Evolutionary conservation across 2,888 invertebrate species (phyloP).

Genomic region (Apamea monoglypha): DNA sequence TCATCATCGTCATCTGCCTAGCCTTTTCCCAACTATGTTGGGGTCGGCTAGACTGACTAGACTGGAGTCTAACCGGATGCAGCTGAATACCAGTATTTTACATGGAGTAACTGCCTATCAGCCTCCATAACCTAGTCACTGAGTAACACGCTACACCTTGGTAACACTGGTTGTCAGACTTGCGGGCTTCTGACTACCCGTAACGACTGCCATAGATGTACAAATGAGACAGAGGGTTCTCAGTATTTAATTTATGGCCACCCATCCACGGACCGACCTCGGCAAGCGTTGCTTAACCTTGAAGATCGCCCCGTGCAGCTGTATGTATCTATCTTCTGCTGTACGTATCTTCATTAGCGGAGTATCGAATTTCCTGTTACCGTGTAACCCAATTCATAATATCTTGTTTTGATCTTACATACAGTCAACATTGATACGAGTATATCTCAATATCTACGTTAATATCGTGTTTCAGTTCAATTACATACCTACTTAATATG

Average conservation of each 20-base stretch:
- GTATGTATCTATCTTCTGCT: no score
- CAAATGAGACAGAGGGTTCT: background rate
- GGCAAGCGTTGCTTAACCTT: background rate
- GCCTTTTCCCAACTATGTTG: no score
- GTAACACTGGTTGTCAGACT: background rate
- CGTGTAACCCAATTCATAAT: background rate
- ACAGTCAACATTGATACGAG: background rate
- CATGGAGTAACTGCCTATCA: background rate
- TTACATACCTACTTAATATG: background rate
- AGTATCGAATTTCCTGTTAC: background rate
- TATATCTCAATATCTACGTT: background rate
- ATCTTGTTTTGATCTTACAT: background rate
- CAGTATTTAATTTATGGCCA: background rate
- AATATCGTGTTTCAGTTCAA: background rate
- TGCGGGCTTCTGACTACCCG: background rate
- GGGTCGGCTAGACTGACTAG: no score
- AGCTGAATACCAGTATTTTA: background rate
- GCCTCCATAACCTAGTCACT: background rate
- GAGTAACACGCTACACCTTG: no score
- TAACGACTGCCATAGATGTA: background rate
- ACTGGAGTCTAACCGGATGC: background rate
- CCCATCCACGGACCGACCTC: background rate
- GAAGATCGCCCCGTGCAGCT: background rate
- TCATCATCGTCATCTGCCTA: background rate
- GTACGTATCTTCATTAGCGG: background rate